These are phyloP conservation scores for Epinephelus cyanopodus DNA, from an alignment of 2,113 vertebrate genomes.

Conservation along the genomic window DNA sequence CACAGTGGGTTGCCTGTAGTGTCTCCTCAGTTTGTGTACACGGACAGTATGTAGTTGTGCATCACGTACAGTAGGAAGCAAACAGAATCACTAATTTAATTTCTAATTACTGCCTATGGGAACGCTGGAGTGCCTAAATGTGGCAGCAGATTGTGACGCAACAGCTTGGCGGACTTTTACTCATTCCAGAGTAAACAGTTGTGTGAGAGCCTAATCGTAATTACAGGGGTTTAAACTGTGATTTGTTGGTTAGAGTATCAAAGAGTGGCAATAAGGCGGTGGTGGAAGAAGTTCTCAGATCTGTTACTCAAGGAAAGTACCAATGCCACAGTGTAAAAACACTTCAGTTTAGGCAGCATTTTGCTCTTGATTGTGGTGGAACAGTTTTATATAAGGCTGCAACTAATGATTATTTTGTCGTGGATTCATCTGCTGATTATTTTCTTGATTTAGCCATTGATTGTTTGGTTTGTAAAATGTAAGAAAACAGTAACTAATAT, in stretches of 20 bases:
- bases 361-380: background rate
- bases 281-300: background rate
- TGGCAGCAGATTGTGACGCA: slow-evolving; percentile 21
- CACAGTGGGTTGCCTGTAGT: slow-evolving; percentile 15
- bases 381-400: background rate
- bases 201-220: slow-evolving; percentile 26
- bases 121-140: slow-evolving; percentile 8
- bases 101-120: slow-evolving; percentile 37
- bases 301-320: background rate
- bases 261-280: background rate
- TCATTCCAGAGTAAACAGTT: slow-evolving; percentile 4
- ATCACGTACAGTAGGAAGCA: slow-evolving; percentile 7
- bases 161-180: slow-evolving; percentile 29
- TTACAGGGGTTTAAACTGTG: slow-evolving; percentile 11
- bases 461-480: background rate
- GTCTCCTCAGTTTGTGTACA: slow-evolving; percentile 3
- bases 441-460: background rate
- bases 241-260: background rate
- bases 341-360: too few species aligned
- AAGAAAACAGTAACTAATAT: background rate
- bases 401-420: background rate
- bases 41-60: background rate
- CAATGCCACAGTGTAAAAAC: too few species aligned
- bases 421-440: background rate
- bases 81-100: slow-evolving; percentile 26